Percentiles rank a stretch among this genome's conserved stretches.
Conservation (phyloP, 2,888 invertebrate species). For the Kuschelorhynchus macadamiae region DNA sequence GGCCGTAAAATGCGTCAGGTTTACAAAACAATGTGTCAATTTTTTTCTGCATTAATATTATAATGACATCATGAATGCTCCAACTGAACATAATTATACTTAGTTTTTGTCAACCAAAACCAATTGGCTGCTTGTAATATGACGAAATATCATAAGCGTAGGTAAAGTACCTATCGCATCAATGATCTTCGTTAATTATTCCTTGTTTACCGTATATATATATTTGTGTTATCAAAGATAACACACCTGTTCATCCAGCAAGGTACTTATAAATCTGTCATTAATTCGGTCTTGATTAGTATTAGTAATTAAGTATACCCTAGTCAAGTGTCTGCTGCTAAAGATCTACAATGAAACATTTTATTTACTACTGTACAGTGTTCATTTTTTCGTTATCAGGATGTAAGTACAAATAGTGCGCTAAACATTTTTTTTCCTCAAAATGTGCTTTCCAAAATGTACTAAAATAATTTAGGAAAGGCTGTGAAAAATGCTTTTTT, state of each 20-base stretch:
- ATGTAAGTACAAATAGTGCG: conserved; percentile 13
- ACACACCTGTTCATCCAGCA: conserved; percentile 22
- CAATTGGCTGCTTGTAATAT: not conserved
- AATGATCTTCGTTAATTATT: conserved; percentile 22
- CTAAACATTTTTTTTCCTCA: too few relatives aligned
- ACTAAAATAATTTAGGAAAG: too few relatives aligned
- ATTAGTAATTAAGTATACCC: conserved; percentile 8
- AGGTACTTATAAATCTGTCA: conserved; percentile 11
- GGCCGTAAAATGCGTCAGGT: too few relatives aligned
- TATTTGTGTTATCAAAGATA: conserved; percentile 26
- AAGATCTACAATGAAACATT: not conserved
- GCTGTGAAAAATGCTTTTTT: too few relatives aligned
- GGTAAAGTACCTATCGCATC: conserved; percentile 19
- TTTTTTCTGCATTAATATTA: too few relatives aligned
- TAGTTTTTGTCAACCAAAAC: too few relatives aligned
- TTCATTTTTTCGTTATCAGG: conserved; percentile 6
- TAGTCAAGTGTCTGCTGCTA: conserved; percentile 5
- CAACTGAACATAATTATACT: too few relatives aligned
- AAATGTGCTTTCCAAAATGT: too few relatives aligned
- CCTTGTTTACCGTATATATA: conserved; percentile 7
- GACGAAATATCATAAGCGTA: conserved; percentile 7
- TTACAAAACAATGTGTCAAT: too few relatives aligned
- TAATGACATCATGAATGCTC: too few relatives aligned
- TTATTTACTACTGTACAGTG: conserved; percentile 22
- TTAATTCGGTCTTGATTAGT: conserved; percentile 18